Evolutionary conservation across 2,113 vertebrate genomes (phyloP).

Genomic region (human (Homo sapiens)): DNA sequence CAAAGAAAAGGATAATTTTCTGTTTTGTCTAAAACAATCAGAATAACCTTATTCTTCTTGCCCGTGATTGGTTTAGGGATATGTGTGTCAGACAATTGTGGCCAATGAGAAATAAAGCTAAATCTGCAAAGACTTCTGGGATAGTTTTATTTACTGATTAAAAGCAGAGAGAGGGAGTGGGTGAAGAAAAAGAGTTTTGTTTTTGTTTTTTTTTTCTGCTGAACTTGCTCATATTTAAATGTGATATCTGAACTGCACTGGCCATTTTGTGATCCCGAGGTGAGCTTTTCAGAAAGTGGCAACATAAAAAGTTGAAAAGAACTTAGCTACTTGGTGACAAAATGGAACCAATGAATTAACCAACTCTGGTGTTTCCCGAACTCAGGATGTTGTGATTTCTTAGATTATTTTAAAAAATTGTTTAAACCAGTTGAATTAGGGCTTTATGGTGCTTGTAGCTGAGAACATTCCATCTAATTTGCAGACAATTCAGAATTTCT

Average conservation of each 20-base stretch:
- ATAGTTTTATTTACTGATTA: not conserved
- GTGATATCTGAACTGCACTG: not conserved
- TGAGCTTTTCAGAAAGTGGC: not conserved
- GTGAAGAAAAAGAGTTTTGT: not conserved
- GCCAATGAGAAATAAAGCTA: not conserved
- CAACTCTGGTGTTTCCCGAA: not conserved
- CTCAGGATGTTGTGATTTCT: not conserved
- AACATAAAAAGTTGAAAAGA: not conserved
- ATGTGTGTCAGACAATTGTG: not conserved
- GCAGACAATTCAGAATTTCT: not conserved
- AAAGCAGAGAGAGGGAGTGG: not conserved
- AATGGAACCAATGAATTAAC: slow-evolving; percentile 8
- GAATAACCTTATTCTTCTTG: not conserved
- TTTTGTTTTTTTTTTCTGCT: not conserved
- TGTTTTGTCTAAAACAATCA: not conserved
- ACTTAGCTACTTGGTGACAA: not conserved
- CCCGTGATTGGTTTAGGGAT: not conserved
- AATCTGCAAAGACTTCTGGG: not conserved
- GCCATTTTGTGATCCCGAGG: not conserved
- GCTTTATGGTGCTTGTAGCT: not conserved
- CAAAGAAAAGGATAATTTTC: not conserved
- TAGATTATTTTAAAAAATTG: not conserved
- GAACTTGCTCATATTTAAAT: not conserved
- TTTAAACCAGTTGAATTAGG: not conserved
- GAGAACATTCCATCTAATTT: not conserved